Evolutionary conservation across 1,140 invertebrate genomes (phyloP).

Genomic region (Leptinotarsa defecta): DNA sequence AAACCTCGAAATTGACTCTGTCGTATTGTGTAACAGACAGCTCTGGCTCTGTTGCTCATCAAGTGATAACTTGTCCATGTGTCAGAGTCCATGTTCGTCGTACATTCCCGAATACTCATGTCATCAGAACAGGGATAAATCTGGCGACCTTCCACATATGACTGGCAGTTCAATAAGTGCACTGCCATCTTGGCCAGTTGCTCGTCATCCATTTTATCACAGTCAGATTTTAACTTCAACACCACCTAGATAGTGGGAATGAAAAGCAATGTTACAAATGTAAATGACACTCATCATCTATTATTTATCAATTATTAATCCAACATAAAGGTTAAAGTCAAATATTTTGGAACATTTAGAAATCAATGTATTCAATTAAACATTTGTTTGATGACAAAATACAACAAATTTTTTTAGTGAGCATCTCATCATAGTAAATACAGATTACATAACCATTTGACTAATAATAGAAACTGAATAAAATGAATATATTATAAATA

Average conservation of each 20-base stretch:
- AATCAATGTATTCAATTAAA: too few relatives aligned
- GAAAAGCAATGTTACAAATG: conserved; percentile 16
- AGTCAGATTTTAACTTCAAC: conserved; percentile 63
- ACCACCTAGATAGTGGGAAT: conserved; percentile 58
- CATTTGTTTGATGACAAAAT: too few relatives aligned
- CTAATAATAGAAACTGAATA: not conserved
- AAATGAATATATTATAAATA: not conserved
- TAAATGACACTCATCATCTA: not conserved
- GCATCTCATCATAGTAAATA: not conserved
- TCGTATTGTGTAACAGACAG: conserved; percentile 69
- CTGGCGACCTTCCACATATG: conserved; percentile 64
- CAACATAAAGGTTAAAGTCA: too few relatives aligned
- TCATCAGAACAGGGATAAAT: conserved; percentile 65
- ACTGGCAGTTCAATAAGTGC: conserved; percentile 73
- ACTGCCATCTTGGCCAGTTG: conserved; percentile 71
- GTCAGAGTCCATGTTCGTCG: conserved; percentile 68
- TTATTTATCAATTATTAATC: too few relatives aligned
- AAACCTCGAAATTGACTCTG: conserved; percentile 70
- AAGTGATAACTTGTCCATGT: conserved; percentile 76
- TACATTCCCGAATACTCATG: conserved; percentile 70
- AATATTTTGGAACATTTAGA: too few relatives aligned
- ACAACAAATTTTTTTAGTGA: too few relatives aligned
- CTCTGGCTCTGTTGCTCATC: conserved; percentile 70
- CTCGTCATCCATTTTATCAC: conserved; percentile 66
- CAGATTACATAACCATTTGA: not conserved